These are phyloP conservation scores for Henricia sp. DNA, from an alignment of 53 echinoderm and acorn worm species.

Conservation along the genomic window DNA sequence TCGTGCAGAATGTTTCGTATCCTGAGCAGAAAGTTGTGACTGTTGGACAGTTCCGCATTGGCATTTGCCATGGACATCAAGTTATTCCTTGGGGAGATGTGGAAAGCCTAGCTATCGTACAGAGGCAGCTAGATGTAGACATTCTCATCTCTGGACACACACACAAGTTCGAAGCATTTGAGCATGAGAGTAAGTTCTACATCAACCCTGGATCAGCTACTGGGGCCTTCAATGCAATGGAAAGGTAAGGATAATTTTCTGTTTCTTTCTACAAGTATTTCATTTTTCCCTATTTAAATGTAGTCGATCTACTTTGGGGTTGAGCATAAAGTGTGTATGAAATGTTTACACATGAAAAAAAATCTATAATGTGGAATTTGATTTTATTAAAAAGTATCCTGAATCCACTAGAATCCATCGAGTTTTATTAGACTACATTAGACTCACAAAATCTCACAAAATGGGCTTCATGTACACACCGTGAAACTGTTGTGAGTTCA, in stretches of 20 bases:
- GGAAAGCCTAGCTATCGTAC: constrained; percentile 94
- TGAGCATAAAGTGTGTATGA: no score
- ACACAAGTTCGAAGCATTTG: constrained; percentile 99
- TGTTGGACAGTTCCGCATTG: constrained; percentile 98
- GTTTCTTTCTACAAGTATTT: not conserved
- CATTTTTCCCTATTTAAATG: constrained; percentile 1
- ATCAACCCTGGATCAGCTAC: constrained; percentile 99
- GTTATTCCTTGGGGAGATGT: constrained; percentile 99
- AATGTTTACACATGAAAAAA: no score
- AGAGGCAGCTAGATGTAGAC: constrained; percentile 98
- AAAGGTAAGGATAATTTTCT: constrained; percentile 73
- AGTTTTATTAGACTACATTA: no score
- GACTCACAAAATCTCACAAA: no score
- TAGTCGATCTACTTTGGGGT: no score
- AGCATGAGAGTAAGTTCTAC: constrained; percentile 99
- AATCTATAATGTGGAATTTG: no score
- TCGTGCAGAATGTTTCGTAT: constrained; percentile 83
- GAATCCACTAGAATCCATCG: no score
- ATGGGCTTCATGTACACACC: no score
- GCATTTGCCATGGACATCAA: constrained; percentile 98
- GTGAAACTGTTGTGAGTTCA: no score
- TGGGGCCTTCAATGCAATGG: constrained; percentile 95
- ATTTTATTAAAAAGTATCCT: no score
- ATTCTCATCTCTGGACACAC: constrained; percentile 99
- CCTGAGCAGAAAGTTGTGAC: constrained; percentile 99